Evolutionary conservation across 2,797 vertebrate species (phyloP), one percentile per base, ranked within the genome.

Genomic region (Paratrypauchen microcephalus): DNA sequence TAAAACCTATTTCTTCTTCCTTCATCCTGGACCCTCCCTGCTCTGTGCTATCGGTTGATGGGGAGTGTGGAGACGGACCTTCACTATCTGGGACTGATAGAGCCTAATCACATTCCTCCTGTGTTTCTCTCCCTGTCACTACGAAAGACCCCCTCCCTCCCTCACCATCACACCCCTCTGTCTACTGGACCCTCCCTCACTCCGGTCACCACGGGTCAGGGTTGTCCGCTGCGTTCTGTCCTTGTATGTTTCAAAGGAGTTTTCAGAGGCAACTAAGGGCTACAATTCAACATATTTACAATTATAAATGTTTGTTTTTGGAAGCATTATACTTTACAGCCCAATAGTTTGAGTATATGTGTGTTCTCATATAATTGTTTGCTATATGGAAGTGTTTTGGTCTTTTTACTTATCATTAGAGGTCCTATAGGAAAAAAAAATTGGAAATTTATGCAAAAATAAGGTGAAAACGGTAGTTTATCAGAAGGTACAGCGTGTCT

Each of bases 61-160:
- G 90, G 90, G 79, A 91, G 88, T 72, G 81, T 83, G 85, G 87
- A 93, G 91, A 92, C 87, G 84, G 91, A 89, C 88, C 89, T 71
- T 78, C 86, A 71, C 87, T 93, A 92, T 92, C 88, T 85, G 82
- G 83, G 82, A 50, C 73, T 87, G 92, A 94, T 91, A 94, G 78
- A 78, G 80, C 74, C 47, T 88, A 91, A 91, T 92, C 81, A 87
- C 87, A 90, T 92, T 92, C 90, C 88, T 90, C 81, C 78, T 80
- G 79, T 90, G 84, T 82, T 86, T 86, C 86, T 85, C 85, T 83
- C 77, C 74, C 82, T 86, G 85, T 83, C 85, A 85, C 83, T 84
- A 85, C 80, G 84, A 80, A 80, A 74, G n/a, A 66, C 85, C 77
- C 23, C 24, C n/a, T 24, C 24, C 13, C 50, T 1, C 77, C 82